Conservation (phyloP, 2,888 invertebrate genomes). For the Cryptocephalus primarius region DNA sequence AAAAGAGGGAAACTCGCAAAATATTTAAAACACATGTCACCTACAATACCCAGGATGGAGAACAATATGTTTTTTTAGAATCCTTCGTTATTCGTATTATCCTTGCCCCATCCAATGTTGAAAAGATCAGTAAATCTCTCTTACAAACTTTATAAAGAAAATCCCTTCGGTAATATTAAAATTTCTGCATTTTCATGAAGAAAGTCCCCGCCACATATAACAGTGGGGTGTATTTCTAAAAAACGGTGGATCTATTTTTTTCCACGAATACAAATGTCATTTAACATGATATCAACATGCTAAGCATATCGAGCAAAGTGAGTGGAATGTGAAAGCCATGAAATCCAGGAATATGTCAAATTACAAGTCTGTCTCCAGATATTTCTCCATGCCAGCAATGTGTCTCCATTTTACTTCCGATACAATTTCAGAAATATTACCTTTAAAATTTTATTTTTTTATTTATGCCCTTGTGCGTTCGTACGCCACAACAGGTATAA, state of each 20-base stretch:
- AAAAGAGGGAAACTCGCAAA: too few species aligned
- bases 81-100: too few species aligned
- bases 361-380: slow-evolving; percentile 6
- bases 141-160: background rate
- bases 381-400: slow-evolving; percentile 4
- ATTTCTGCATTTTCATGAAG: background rate
- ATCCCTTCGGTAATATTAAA: slow-evolving; percentile 2
- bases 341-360: slow-evolving; percentile 7
- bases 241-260: slow-evolving; percentile 1
- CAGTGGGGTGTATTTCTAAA: slow-evolving; percentile 2
- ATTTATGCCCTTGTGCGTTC: too few species aligned
- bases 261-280: slow-evolving; percentile 2
- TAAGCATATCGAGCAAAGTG: slow-evolving; percentile 4
- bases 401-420: slow-evolving; percentile 5
- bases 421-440: slow-evolving; percentile 3
- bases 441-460: slow-evolving; percentile 2
- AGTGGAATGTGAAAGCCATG: slow-evolving; percentile 2
- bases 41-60: too few species aligned
- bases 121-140: background rate
- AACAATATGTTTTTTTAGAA: too few species aligned
- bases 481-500: too few species aligned
- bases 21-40: too few species aligned
- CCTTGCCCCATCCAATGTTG: too few species aligned
- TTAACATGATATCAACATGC: slow-evolving; percentile 5
- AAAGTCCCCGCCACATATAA: background rate